These are phyloP conservation scores for Petrosia ficiformis DNA, from an alignment of 37 sponge, comb jelly and placozoan species.

Conservation along the genomic window DNA sequence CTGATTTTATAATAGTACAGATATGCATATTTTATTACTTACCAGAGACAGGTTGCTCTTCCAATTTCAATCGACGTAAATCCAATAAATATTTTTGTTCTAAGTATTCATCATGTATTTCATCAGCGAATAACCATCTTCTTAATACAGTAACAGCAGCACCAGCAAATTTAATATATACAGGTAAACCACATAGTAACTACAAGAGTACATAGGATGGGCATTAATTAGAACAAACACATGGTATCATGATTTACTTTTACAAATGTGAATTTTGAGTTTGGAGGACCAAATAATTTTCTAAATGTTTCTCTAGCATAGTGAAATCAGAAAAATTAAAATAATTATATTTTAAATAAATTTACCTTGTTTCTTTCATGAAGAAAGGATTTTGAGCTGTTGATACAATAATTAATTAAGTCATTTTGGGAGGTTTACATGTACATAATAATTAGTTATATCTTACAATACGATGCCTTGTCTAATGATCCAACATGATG, in stretches of 20 bases:
- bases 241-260: conserved; percentile 25
- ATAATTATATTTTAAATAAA: not conserved
- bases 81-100: conserved; percentile 28
- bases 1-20: too few relatives aligned
- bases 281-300: conserved; percentile 62
- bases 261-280: conserved; percentile 34
- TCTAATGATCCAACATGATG: conserved; percentile 40
- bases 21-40: too few relatives aligned
- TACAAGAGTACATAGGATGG: not conserved
- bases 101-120: conserved; percentile 38
- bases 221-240: not conserved
- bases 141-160: conserved; percentile 33
- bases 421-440: not conserved
- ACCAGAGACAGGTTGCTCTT: too few relatives aligned
- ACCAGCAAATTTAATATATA: conserved; percentile 73
- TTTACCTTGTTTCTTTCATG: conserved; percentile 68
- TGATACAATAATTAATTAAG: not conserved
- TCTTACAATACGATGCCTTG: conserved; percentile 41
- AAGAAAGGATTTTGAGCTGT: conserved; percentile 73
- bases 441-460: too few relatives aligned
- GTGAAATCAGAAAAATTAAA: conserved; percentile 3
- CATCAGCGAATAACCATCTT: conserved; percentile 56
- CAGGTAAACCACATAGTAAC: conserved; percentile 53
- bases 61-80: too few relatives aligned
- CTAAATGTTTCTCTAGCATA: conserved; percentile 71